Base-by-base conservation (phyloP, 1,140 invertebrate genomes). In the Galendromus occidentalis region DNA sequence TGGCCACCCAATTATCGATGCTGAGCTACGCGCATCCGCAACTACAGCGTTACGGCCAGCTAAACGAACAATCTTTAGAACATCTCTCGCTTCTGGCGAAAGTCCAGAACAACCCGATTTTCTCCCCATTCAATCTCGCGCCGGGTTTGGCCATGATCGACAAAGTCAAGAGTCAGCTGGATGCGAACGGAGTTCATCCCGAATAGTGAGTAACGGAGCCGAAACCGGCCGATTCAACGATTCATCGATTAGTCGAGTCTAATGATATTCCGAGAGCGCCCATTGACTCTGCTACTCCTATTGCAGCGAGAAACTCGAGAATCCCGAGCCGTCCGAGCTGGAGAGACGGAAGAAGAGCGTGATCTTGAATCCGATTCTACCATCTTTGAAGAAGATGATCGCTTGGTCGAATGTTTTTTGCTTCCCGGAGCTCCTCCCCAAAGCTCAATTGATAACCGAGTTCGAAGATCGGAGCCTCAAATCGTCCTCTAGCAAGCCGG, bases 321-420 rank as follows among this genome's bases (percentile, higher is more conserved):
- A 1, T 22, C 33, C 51, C 14, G 51, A 59, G 9, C 25, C 14
- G n/a, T 1, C 33, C 2, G 9, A 12, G 4, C 25, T 25, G 14
- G 51, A 25, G 14, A 59, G 2, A 25, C 51, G 51, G 14, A 59
- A 25, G 51, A 25, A 14, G 33, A 22, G 14, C 9, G 51, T 2
- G 33, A 14, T 33, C 25, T 22, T 25, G 14, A 59, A 33, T 17
- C 51, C 51, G 2, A 59, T 59, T 5, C 51, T 33, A 22, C 22
- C 51, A 5, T 59, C 51, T n/a, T 2, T 59, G 25, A 25, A 33
- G 33, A 59, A 59, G 22, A 14, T 59, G 51, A 59, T 59, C 1
- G 51, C 51, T 22, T 59, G 51, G 51, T 59, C 51, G 14, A 59
- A 59, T 33, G 51, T 59, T 1, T 59, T 59, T 9, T 59, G 51